Conservation (phyloP, 1,140 invertebrate genomes). For the Hestina assimilis region DNA sequence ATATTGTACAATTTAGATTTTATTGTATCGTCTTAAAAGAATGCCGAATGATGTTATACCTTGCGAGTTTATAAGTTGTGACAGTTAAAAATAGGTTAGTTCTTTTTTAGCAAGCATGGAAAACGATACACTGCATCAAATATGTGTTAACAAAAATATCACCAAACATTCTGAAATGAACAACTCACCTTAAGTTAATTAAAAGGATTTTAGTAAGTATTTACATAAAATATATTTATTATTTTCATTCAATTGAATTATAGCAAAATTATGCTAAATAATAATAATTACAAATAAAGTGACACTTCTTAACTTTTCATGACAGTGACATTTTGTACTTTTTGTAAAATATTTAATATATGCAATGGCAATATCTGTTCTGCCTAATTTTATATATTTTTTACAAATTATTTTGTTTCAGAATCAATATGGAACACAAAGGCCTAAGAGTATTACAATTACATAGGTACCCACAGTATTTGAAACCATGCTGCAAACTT, state of each 20-base stretch:
- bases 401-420: constrained; percentile 9
- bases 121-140: not conserved
- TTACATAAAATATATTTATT: not conserved
- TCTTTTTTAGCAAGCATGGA: constrained; percentile 28
- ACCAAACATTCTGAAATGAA: not conserved
- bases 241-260: constrained; percentile 6
- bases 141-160: constrained; percentile 3
- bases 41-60: not conserved
- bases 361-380: not conserved
- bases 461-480: constrained; percentile 84
- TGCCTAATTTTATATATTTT: not conserved
- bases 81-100: constrained; percentile 70
- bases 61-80: constrained; percentile 29
- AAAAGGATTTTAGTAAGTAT: constrained; percentile 13
- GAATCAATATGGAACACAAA: constrained; percentile 41
- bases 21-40: not conserved
- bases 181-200: constrained; percentile 7
- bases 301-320: constrained; percentile 10
- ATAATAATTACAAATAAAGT: not conserved
- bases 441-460: constrained; percentile 80
- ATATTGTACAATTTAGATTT: no score
- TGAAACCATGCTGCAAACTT: constrained; percentile 83
- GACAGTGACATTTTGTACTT: constrained; percentile 1
- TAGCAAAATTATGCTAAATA: not conserved
- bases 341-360: not conserved